Base-by-base conservation (phyloP, 2,113 vertebrate genomes). In the Atractosteus spatula region DNA sequence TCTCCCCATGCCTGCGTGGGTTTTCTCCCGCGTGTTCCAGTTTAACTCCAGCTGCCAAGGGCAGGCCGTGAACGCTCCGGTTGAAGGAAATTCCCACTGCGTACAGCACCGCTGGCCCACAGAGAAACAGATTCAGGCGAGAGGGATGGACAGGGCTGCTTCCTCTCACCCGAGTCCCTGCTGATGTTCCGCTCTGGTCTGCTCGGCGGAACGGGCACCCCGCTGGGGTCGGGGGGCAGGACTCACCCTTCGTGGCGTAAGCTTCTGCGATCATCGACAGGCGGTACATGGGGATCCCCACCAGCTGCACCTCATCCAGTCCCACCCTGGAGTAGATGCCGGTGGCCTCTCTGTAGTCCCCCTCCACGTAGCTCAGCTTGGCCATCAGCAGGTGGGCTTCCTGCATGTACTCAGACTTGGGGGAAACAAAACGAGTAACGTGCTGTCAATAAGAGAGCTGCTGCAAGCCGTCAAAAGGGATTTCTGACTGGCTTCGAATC, bases 201-300 rank as follows among this genome's bases (percentile, higher is more conserved):
- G 29, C 29, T 29, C 29, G 1, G 29, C 29, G 29, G 29, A 29
- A 29, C 29, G 29, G 29, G 29, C 29, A 29, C 29, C 29, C 29
- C 29, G 29, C 29, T 29, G 29, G 29, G 29, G 29, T 29, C 47
- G 47, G 14, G 44, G 4, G 10, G 16, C 3, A 51, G 44, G 13
- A 3, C 83, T 82, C 80, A 97, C 97, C 97, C 95, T 96, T 98
- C 62, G 95, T 97, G 41, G 97, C 94, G 17, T 92, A 96, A 0
- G 96, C 95, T 82, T 99, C 97, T 0, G 97, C 97, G 16, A 97
- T 94, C 93, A 99, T 94, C 41, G 95, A 94, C 61, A 99, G 78
- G 70, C 95, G 90, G 75, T 98, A 99, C 0, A 96, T 91, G 3
- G 97, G 90, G 62, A 91, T 89, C 8, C 94, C 94, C 4, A 81